Evolutionary conservation across 2,888 invertebrate genomes (phyloP).

Genomic region (Machimus atricapillus): DNA sequence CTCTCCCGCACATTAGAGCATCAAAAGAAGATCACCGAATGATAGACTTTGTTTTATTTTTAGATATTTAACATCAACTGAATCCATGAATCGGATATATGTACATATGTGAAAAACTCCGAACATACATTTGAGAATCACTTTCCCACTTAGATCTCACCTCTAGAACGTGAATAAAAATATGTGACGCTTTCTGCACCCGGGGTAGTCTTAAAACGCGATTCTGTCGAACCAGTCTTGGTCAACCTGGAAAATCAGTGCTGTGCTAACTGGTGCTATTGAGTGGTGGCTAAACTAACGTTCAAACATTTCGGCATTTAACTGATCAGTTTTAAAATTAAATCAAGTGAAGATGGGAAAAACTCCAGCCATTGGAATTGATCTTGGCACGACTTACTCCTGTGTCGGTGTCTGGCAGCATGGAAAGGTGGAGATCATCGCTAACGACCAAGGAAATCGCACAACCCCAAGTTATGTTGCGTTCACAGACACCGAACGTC

Average conservation of each 20-base stretch:
- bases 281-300: background rate
- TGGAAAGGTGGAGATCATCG: slow-evolving; percentile 82
- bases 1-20: background rate
- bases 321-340: background rate
- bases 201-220: background rate
- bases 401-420: slow-evolving; percentile 87
- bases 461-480: slow-evolving; percentile 89
- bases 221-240: background rate
- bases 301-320: background rate
- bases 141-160: slow-evolving; percentile 24
- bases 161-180: slow-evolving; percentile 22
- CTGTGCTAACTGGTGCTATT: background rate
- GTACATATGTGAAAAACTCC: background rate
- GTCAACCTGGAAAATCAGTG: background rate
- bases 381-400: slow-evolving; percentile 88
- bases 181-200: background rate
- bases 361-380: slow-evolving; percentile 75
- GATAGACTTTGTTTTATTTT: slow-evolving; percentile 2
- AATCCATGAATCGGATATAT: background rate
- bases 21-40: background rate
- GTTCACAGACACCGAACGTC: slow-evolving; percentile 82
- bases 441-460: slow-evolving; percentile 88
- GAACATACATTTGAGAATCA: slow-evolving; percentile 3
- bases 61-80: background rate
- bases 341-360: slow-evolving; percentile 55